These are phyloP conservation scores for Palythoa caribaeorum DNA, from an alignment of 92 coral and sea anemone genomes.

Conservation along the genomic window DNA sequence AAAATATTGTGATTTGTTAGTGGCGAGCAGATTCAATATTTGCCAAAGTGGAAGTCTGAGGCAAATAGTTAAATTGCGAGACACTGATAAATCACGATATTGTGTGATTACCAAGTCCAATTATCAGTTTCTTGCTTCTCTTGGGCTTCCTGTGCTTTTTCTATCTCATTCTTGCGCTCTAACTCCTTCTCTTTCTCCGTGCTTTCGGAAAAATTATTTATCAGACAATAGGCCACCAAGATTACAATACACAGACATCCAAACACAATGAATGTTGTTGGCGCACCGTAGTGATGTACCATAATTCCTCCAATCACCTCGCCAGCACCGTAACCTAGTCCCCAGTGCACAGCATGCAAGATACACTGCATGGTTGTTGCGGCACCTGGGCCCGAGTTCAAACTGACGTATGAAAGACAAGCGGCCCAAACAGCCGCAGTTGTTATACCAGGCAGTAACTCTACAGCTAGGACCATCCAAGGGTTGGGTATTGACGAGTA, in stretches of 20 bases:
- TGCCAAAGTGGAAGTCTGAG: too few relatives aligned
- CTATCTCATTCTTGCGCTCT: constrained; percentile 63
- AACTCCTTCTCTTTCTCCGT: constrained; percentile 53
- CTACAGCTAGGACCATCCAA: constrained; percentile 96
- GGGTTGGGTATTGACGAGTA: constrained; percentile 94
- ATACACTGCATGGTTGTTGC: constrained; percentile 99
- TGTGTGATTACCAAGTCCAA: too few relatives aligned
- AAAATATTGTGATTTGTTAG: too few relatives aligned
- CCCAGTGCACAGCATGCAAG: constrained; percentile 99
- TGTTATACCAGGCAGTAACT: constrained; percentile 97
- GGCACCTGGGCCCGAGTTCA: constrained; percentile 99
- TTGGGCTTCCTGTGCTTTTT: constrained; percentile 51
- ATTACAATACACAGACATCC: constrained; percentile 85
- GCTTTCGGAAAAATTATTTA: constrained; percentile 84
- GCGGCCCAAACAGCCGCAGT: constrained; percentile 99
- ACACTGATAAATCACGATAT: too few relatives aligned
- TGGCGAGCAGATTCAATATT: too few relatives aligned
- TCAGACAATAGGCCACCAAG: constrained; percentile 82
- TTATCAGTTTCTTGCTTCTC: constrained; percentile 45
- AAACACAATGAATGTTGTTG: constrained; percentile 91
- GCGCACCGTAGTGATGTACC: constrained; percentile 98
- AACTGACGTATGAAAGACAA: constrained; percentile 96
- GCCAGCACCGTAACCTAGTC: constrained; percentile 99
- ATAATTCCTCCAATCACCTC: constrained; percentile 97
- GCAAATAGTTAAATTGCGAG: too few relatives aligned